phyloP scores from a whole-genome alignment of 92 coral and sea anemone species.

The Siderastrea radians region DNA sequence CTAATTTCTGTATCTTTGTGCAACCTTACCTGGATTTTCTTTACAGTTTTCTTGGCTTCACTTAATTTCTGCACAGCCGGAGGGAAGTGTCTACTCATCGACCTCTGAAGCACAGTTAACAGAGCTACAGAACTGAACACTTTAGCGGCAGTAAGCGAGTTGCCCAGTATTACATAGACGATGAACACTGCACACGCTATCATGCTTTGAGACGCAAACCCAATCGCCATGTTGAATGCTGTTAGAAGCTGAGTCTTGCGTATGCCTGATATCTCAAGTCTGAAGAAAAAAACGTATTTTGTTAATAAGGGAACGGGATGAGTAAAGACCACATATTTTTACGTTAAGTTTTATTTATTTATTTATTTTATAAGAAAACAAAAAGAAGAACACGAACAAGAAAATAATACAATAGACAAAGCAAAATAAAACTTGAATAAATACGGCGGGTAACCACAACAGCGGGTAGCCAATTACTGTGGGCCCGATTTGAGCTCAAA shows the following conservation, averaged over 20 bases:
- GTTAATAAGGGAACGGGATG: no score
- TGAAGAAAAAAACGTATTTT: conserved; percentile 12
- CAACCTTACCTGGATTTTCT: conserved; percentile 75
- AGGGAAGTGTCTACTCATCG: conserved; percentile 78
- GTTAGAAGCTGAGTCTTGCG: conserved; percentile 67
- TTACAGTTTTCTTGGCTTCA: conserved; percentile 74
- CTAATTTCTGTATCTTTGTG: neutral
- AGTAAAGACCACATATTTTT: no score
- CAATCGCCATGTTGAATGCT: conserved; percentile 81
- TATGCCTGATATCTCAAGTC: conserved; percentile 78
- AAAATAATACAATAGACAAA: no score
- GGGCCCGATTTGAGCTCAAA: no score
- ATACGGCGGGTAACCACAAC: no score
- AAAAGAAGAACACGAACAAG: no score
- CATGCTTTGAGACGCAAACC: conserved; percentile 70
- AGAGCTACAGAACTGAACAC: conserved; percentile 89
- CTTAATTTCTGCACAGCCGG: conserved; percentile 65
- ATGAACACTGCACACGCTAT: conserved; percentile 79
- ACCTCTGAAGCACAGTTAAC: conserved; percentile 61
- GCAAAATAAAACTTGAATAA: no score
- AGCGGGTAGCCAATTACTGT: no score
- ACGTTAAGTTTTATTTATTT: no score
- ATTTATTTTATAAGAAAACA: no score
- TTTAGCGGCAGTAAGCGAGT: conserved; percentile 78
- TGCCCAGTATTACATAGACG: conserved; percentile 81